These are phyloP conservation scores for Podilymbus podiceps DNA, from an alignment of 2,113 vertebrate species.

Conservation along the genomic window DNA sequence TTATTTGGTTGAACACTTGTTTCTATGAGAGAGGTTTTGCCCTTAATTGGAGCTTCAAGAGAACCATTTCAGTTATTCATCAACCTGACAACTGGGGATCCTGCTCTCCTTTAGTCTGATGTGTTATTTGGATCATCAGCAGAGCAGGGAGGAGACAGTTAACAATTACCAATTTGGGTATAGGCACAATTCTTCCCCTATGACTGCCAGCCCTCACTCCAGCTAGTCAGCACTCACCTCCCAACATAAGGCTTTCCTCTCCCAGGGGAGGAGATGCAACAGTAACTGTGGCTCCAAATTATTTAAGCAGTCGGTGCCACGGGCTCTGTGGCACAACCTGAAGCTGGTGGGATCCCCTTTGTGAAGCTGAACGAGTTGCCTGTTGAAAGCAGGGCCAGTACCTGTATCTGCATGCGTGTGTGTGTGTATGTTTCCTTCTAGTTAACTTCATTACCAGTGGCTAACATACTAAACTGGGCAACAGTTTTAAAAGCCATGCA, in stretches of 20 bases:
- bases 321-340: not conserved
- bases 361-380: not conserved
- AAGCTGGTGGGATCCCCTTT: not conserved
- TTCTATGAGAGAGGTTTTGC: not conserved
- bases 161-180: not conserved
- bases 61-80: not conserved
- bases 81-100: not conserved
- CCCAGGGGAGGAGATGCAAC: not conserved
- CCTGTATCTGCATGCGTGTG: too few species aligned
- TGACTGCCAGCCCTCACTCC: not conserved
- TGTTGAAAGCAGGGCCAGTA: not conserved
- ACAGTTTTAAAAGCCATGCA: not conserved
- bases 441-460: not conserved
- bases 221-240: not conserved
- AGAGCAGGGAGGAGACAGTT: not conserved
- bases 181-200: not conserved
- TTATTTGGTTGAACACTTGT: not conserved
- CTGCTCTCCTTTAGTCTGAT: not conserved
- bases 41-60: not conserved
- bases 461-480: not conserved
- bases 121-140: not conserved
- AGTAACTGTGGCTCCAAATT: rapidly evolving
- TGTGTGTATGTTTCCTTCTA: not conserved
- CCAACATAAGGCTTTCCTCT: rapidly evolving
- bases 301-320: rapidly evolving